Percentiles rank a stretch among this genome's conserved stretches.
Conservation (phyloP, 2,888 invertebrate genomes). For the Griposia aprilina region DNA sequence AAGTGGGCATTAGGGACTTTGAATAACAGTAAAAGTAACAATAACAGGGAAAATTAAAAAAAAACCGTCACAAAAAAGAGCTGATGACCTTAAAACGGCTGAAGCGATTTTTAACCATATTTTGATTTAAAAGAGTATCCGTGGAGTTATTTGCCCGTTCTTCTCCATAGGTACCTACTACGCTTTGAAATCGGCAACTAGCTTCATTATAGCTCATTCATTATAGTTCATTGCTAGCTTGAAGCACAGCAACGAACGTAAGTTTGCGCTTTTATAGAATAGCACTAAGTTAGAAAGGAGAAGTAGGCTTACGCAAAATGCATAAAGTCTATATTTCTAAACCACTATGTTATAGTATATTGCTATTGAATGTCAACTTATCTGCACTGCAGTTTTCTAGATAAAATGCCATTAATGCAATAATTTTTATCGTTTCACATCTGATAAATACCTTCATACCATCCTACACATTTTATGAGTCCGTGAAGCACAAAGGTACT, state of each 20-base stretch:
- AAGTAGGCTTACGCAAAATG: not conserved
- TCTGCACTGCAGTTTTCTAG: slow-evolving; percentile 43
- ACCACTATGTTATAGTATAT: not conserved
- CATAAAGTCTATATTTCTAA: slow-evolving; percentile 16
- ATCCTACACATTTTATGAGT: not conserved
- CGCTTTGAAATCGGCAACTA: too few relatives aligned
- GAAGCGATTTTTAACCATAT: too few relatives aligned
- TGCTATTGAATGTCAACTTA: slow-evolving; percentile 22
- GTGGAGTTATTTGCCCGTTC: too few relatives aligned
- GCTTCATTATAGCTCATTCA: too few relatives aligned
- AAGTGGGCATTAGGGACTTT: too few relatives aligned
- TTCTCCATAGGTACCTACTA: too few relatives aligned
- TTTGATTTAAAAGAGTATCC: too few relatives aligned
- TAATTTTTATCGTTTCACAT: not conserved
- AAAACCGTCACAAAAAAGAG: too few relatives aligned
- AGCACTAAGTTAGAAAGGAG: not conserved
- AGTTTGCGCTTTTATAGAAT: not conserved
- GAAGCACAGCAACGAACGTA: not conserved
- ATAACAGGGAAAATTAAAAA: too few relatives aligned
- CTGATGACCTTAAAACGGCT: too few relatives aligned
- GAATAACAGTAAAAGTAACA: too few relatives aligned
- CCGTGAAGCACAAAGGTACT: not conserved
- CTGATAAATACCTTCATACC: not conserved
- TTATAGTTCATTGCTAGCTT: not conserved
- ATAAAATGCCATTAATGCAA: slow-evolving; percentile 14